Evolutionary conservation across 2,113 vertebrate species (phyloP).

Genomic region (Poecile atricapillus): DNA sequence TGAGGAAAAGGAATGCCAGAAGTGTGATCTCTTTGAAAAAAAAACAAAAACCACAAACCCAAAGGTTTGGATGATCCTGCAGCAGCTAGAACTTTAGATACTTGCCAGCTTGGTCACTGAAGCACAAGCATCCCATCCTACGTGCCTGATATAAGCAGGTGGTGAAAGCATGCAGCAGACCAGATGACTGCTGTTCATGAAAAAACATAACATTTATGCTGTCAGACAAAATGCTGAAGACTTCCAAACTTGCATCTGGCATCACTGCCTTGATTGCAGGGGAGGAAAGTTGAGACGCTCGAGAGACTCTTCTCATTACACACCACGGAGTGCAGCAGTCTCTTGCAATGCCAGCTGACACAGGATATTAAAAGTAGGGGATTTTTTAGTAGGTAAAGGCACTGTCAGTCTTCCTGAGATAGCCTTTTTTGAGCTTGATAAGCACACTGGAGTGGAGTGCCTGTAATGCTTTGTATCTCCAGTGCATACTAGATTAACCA

Average conservation of each 20-base stretch:
- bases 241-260: conserved; percentile 48
- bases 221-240: conserved; percentile 28
- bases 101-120: not conserved
- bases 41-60: not conserved
- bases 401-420: not conserved
- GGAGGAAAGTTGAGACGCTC: not conserved
- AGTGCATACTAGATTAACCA: not conserved
- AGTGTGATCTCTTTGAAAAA: not conserved
- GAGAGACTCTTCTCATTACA: not conserved
- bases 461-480: not conserved
- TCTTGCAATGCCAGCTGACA: not conserved
- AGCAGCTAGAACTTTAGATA: not conserved
- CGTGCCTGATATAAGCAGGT: not conserved
- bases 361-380: not conserved
- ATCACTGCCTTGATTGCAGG: conserved; percentile 4
- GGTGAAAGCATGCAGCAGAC: not conserved
- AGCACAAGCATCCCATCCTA: not conserved
- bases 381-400: not conserved
- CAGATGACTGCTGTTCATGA: conserved; percentile 42
- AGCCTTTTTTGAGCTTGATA: not conserved
- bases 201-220: conserved; percentile 49
- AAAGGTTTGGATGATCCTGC: not conserved
- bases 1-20: not conserved
- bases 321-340: fast-evolving
- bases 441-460: not conserved